A percentile compares a stretch with the other conserved stretches of the same genome.
phyloP scores from a whole-genome alignment of 2,113 vertebrate species.

The Myanophis thanlyinensis region DNA sequence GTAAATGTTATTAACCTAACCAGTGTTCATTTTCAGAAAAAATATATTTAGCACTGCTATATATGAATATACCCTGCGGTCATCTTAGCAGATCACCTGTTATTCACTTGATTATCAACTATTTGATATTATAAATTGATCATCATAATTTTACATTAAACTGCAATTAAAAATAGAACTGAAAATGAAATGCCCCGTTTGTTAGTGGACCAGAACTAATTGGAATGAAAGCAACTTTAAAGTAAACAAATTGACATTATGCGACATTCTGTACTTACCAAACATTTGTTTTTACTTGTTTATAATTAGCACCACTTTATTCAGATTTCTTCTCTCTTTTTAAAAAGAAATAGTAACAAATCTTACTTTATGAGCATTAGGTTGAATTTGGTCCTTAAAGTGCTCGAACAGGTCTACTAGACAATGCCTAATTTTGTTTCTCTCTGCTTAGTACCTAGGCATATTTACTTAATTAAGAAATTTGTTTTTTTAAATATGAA shows the following conservation, averaged over 20 bases:
- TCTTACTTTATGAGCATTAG: not conserved
- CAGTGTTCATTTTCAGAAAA: not conserved
- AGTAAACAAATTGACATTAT: not conserved
- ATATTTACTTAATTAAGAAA: constrained; percentile 46
- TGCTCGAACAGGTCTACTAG: not conserved
- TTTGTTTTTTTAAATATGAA: constrained; percentile 40
- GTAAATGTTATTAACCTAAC: not conserved
- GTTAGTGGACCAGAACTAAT: not conserved
- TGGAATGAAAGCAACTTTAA: not conserved
- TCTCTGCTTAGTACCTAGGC: constrained; percentile 22
- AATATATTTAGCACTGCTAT: not conserved
- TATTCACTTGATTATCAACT: not conserved
- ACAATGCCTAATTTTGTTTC: not conserved
- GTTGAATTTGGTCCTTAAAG: not conserved
- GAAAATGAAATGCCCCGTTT: not conserved
- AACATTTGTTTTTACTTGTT: not conserved
- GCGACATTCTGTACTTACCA: not conserved
- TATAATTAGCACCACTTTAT: not conserved
- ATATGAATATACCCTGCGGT: not conserved
- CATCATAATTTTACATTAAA: not conserved
- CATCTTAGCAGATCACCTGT: not conserved
- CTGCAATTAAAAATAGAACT: not conserved
- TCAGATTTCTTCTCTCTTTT: not conserved
- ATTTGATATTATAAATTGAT: not conserved
- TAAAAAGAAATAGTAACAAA: not conserved